Conservation (phyloP, 2,797 vertebrate genomes). For the Sebastes trivittatus region DNA sequence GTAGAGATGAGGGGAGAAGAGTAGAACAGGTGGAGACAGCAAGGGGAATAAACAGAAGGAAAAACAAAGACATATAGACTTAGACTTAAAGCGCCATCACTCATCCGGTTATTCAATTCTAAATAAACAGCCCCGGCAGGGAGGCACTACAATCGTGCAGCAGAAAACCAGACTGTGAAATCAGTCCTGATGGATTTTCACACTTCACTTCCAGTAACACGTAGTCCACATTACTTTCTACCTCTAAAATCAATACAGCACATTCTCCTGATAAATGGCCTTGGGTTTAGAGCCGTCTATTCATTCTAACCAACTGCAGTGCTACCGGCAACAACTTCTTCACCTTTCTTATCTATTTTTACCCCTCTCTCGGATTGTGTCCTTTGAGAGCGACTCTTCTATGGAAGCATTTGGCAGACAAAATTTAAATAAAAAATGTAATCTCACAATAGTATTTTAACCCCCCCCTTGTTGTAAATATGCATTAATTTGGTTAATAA, state of each 20-base stretch:
- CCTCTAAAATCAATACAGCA: constrained; percentile 42
- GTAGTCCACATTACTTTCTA: constrained; percentile 26
- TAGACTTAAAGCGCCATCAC: constrained; percentile 14
- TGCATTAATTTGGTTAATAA: not conserved
- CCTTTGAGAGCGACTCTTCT: not conserved
- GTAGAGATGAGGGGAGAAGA: not conserved
- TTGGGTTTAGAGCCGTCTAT: constrained; percentile 3
- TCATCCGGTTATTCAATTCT: constrained; percentile 43
- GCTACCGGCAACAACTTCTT: not conserved
- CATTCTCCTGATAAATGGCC: constrained; percentile 17
- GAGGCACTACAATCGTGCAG: not conserved
- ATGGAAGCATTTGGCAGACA: not conserved
- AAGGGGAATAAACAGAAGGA: not conserved
- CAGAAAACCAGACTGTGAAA: constrained; percentile 35
- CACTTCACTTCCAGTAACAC: constrained; percentile 36
- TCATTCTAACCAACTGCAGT: constrained; percentile 4
- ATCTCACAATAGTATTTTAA: not conserved
- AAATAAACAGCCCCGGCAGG: constrained; percentile 26
- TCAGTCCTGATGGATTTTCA: constrained; percentile 46
- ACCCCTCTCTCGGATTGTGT: not conserved
- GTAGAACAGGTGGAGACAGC: not conserved
- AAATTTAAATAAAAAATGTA: not conserved
- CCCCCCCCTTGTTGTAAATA: too few species aligned
- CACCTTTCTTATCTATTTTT: constrained; percentile 42
- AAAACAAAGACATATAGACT: constrained; percentile 15